phyloP scores from a whole-genome alignment of 1,140 invertebrate genomes.

The Drosophila leontia region DNA sequence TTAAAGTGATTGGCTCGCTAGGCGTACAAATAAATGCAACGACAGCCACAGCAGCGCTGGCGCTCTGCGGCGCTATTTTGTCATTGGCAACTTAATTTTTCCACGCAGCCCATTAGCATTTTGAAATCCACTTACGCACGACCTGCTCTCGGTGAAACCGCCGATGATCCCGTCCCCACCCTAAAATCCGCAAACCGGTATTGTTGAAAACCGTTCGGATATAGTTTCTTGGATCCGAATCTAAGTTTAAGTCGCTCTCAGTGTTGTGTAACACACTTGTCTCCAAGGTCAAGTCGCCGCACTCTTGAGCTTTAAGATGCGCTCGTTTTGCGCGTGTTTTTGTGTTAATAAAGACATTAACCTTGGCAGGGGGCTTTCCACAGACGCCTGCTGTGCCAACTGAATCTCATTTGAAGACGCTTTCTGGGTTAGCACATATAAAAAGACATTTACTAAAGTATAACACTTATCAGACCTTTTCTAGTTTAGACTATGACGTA shows the following conservation, averaged over 20 bases:
- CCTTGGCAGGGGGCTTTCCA: slow-evolving; percentile 34
- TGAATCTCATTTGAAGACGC: slow-evolving; percentile 2
- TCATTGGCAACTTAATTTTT: slow-evolving; percentile 46
- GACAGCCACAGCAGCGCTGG: not conserved
- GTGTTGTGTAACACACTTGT: slow-evolving; percentile 42
- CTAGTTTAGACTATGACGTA: not conserved
- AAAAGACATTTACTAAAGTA: not conserved
- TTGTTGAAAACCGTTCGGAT: slow-evolving; percentile 34
- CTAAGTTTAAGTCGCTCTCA: slow-evolving; percentile 12
- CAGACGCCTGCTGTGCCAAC: slow-evolving; percentile 1
- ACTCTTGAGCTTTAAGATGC: slow-evolving; percentile 25
- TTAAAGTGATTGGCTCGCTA: slow-evolving; percentile 66
- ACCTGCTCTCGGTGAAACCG: slow-evolving; percentile 3
- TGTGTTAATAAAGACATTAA: slow-evolving; percentile 55
- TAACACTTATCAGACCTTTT: not conserved
- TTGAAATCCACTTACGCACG: slow-evolving; percentile 51
- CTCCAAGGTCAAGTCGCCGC: slow-evolving; percentile 39
- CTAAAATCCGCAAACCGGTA: slow-evolving; percentile 60
- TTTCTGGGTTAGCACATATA: slow-evolving; percentile 15
- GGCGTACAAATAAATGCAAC: slow-evolving; percentile 38
- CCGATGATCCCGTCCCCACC: slow-evolving; percentile 2
- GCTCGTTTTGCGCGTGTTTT: slow-evolving; percentile 39
- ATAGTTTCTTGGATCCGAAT: slow-evolving; percentile 20
- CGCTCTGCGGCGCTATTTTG: slow-evolving; percentile 11
- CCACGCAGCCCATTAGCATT: slow-evolving; percentile 46